Base-by-base conservation (phyloP, 2,797 vertebrate species). In the Tympanoctomys barrerae region DNA sequence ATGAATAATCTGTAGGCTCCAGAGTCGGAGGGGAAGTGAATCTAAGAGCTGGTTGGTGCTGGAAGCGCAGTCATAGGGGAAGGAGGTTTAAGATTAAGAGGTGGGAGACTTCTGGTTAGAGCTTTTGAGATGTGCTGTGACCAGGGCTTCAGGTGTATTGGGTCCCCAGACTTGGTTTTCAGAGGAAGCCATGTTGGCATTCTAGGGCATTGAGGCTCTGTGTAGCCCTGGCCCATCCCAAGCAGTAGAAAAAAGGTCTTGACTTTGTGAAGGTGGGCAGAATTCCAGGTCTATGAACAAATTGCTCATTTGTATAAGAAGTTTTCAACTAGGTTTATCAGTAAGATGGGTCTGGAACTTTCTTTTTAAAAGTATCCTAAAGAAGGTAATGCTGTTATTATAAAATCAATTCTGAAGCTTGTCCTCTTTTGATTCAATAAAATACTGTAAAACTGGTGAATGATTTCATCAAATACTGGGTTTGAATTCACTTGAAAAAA, bases 221-320 rank as follows among this genome's bases (percentile, higher is more conserved):
- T 49, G 26, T 2, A 13, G 7, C 73, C 26, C 22, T 46, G 73
- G 42, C 52, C 28, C 42, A 52, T 3, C 33, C 31, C 22, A 18
- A 83, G 59, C 24, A 62, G 54, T 83, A 80, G 71, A 75, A 83
- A 73, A 75, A 46, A 46, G 6, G 28, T 39, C 31, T n/a, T 87
- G 70, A 42, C 42, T 57, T 89, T 87, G n/a, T 78, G 54, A 86
- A 18, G n/a, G 79, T 86, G 33, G 78, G 66, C 73, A 64, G 19
- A 87, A 71, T 57, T 89, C 49, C 16, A 82, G 19, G 70, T 89
- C 84, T 61, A n/a, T 62, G 39, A 81, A 89, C 78, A 87, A 95
- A 18, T 18, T 28, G 59, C 64, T 88, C 89, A 62, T 46, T 93
- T 59, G 26, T 59, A 28, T 46, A 90, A 71, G 52, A 66, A 83